Conservation (phyloP, 2,888 invertebrate species). For the Orthosia gothica region DNA sequence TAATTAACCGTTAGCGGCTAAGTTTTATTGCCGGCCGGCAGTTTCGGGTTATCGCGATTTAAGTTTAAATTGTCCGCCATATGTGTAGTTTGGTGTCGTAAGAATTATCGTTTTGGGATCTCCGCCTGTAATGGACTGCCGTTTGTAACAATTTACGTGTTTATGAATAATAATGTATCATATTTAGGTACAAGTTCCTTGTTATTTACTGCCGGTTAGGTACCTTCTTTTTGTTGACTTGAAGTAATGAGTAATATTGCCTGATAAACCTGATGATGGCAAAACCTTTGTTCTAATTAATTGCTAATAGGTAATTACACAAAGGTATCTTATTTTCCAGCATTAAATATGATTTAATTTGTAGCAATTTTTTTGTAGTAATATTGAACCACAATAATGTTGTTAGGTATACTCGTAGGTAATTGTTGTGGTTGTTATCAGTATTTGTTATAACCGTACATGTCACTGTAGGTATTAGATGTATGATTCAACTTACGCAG, state of each 20-base stretch:
- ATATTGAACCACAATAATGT: slow-evolving; percentile 22
- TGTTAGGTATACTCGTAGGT: slow-evolving; percentile 2
- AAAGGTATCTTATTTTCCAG: slow-evolving; percentile 18
- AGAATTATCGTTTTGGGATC: slow-evolving; percentile 79
- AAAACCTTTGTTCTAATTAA: slow-evolving; percentile 40
- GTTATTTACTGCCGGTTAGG: not conserved
- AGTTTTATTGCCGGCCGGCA: slow-evolving; percentile 85
- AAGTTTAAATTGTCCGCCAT: slow-evolving; percentile 86
- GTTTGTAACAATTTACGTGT: slow-evolving; percentile 53
- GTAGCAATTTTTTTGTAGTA: slow-evolving; percentile 22
- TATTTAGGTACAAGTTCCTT: slow-evolving; percentile 30
- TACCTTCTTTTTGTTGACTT: slow-evolving; percentile 28
- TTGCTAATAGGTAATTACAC: slow-evolving; percentile 28
- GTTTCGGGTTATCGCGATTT: slow-evolving; percentile 85
- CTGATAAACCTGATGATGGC: not conserved
- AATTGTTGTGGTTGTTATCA: slow-evolving; percentile 31
- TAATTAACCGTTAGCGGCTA: slow-evolving; percentile 88
- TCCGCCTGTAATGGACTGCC: slow-evolving; percentile 64
- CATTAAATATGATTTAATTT: slow-evolving; percentile 11
- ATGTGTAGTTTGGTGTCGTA: slow-evolving; percentile 80
- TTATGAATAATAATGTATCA: slow-evolving; percentile 41
- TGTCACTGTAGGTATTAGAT: not conserved
- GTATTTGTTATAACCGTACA: slow-evolving; percentile 4
- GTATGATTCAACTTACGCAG: slow-evolving; percentile 12
- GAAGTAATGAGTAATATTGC: slow-evolving; percentile 23